A percentile compares a stretch with the other conserved stretches of the same genome.
Conservation (phyloP, 2,888 invertebrate genomes). For the Athalia rosae region DNA sequence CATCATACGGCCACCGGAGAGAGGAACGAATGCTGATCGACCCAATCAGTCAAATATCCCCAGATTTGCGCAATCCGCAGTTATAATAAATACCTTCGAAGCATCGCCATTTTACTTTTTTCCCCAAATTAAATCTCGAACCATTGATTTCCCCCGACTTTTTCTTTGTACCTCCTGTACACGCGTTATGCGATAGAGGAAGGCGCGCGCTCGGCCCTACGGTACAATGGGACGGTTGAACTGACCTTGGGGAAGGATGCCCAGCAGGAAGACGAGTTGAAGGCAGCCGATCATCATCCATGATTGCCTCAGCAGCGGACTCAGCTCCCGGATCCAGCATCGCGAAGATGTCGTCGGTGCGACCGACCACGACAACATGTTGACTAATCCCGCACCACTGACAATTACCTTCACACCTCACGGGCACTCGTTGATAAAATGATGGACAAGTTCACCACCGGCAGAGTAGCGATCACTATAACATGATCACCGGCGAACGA, state of each 20-base stretch:
- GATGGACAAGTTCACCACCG: neutral
- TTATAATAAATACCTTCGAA: no score
- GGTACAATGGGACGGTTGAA: slow-evolving; percentile 36
- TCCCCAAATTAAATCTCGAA: no score
- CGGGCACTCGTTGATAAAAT: slow-evolving; percentile 38
- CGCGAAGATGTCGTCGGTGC: neutral
- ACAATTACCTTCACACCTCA: slow-evolving; percentile 43
- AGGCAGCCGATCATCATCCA: slow-evolving; percentile 62
- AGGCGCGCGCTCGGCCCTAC: no score
- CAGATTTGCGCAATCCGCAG: no score
- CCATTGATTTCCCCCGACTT: no score
- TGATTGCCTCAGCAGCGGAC: slow-evolving; percentile 47
- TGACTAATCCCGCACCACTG: slow-evolving; percentile 35
- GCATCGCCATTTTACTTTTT: no score
- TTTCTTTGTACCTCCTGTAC: no score
- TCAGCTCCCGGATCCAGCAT: slow-evolving; percentile 56
- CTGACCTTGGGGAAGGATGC: slow-evolving; percentile 70
- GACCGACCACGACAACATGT: slow-evolving; percentile 47
- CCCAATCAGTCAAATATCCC: no score
- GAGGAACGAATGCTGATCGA: no score
- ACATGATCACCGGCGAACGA: slow-evolving; percentile 29
- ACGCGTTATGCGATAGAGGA: no score
- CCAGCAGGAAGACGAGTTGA: slow-evolving; percentile 66
- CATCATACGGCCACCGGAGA: no score
- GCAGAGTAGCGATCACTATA: slow-evolving; percentile 23